Evolutionary conservation across 2,113 vertebrate genomes (phyloP), one percentile per base, ranked within the genome.

Genomic region (Indicator indicator): DNA sequence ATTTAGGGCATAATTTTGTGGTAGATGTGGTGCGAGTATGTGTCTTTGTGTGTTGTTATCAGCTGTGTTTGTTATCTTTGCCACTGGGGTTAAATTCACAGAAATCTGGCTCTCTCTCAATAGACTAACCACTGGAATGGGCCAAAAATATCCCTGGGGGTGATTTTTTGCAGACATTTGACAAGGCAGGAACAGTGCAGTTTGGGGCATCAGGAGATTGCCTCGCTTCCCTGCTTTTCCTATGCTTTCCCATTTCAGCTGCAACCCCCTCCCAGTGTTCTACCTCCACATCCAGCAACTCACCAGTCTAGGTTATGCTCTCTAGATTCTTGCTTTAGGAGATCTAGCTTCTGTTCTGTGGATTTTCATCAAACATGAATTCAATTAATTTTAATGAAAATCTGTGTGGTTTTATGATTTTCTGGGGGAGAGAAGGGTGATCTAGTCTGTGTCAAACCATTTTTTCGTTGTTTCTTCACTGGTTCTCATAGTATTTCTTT

Each of bases 361-460:
- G 56, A 26, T 55, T 70, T 78, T 44, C 17, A 70, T 73, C 19
- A 60, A 48, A 48, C 3, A 9, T 6, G 38, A 54, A 46, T 77
- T 16, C 3, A 69, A 19, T 32, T 33, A 24, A 28, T 72, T 79
- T 84, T 83, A 17, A 38, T 21, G 9, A 62, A 55, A 76, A 58
- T 9, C 60, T 48, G 4, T 48, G 9, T 42, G 16, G 2, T 6
- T 68, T 80, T 76, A 1, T 68, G 4, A 3, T 36, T 42, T 30
- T 30, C 2, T 33, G n/a, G 12, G 1, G 0, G 5, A 0, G 7
- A 1, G 3, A 3, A 38, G 2, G 3, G 4, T 48, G 12, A 14
- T 11, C 13, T 69, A 36, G 18, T 62, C 2, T 72, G 5, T 18
- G 21, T 9, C 74, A 72, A 88, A 11, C 9, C 3, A 8, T 73